Conservation (phyloP, 2,797 vertebrate genomes). For the Neopelma chrysocephalum region DNA sequence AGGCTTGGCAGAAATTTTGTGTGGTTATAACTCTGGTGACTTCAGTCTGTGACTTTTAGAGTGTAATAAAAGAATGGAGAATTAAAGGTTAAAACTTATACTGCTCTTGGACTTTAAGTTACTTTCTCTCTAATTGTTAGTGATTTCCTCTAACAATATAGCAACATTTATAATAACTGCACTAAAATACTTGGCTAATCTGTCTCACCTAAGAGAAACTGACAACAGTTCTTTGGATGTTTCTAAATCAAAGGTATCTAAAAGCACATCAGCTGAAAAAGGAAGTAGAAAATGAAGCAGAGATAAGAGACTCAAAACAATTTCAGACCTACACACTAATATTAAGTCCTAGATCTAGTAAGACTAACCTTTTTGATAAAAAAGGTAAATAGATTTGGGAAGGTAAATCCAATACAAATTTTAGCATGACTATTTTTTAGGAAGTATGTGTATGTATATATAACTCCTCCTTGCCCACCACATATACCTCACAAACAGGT, state of each 20-base stretch:
- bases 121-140: background rate
- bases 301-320: conserved; percentile 12
- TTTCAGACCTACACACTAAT: background rate
- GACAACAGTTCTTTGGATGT: background rate
- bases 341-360: background rate
- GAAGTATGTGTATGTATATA: background rate
- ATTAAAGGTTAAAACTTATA: background rate
- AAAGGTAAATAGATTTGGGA: background rate
- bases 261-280: background rate
- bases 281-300: background rate
- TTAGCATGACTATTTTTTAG: background rate
- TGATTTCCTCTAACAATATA: background rate
- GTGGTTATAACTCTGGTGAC: background rate
- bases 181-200: background rate
- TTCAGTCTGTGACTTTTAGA: background rate
- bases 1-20: background rate
- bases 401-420: background rate
- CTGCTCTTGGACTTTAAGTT: background rate
- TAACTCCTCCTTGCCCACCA: background rate
- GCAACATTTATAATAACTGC: background rate
- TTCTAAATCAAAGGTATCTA: conserved; percentile 9
- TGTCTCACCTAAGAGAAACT: background rate
- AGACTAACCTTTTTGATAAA: background rate
- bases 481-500: background rate
- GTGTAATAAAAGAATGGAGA: background rate